phyloP scores from a whole-genome alignment of 2,888 invertebrate species.

The Drosophila villosipedis region DNA sequence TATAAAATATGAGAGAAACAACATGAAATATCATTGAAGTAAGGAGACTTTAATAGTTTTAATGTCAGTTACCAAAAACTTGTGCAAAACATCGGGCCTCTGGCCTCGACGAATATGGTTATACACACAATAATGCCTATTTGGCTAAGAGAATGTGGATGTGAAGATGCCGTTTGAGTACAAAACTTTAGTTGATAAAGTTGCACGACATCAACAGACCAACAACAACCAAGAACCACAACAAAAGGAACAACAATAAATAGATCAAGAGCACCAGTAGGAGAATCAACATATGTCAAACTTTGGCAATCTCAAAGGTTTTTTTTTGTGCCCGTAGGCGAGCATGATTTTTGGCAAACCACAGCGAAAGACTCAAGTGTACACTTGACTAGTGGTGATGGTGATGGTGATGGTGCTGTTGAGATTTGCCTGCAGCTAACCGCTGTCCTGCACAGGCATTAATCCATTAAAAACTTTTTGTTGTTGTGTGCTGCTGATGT shows the following conservation, averaged over 20 bases:
- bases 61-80: constrained; percentile 42
- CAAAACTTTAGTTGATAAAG: constrained; percentile 56
- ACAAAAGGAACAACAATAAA: constrained; percentile 14
- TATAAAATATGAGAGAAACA: constrained; percentile 5
- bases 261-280: constrained; percentile 2
- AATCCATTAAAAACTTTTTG: constrained; percentile 70
- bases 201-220: constrained; percentile 48
- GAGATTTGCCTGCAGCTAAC: constrained; percentile 45
- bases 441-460: constrained; percentile 36
- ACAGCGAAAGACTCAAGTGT: constrained; percentile 36
- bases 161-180: constrained; percentile 25
- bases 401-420: not conserved
- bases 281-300: constrained; percentile 68
- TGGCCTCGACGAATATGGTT: constrained; percentile 22
- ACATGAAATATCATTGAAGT: constrained; percentile 46
- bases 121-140: constrained; percentile 42
- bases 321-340: constrained; percentile 26
- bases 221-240: constrained; percentile 23
- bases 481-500: constrained; percentile 31
- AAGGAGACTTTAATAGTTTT: constrained; percentile 72
- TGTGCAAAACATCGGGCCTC: constrained; percentile 20
- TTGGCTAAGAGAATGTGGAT: constrained; percentile 33
- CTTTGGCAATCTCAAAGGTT: constrained; percentile 71
- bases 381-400: constrained; percentile 37
- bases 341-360: constrained; percentile 63